phyloP scores from a whole-genome alignment of 2,797 vertebrate genomes.

The Urocyon cinereoargenteus region DNA sequence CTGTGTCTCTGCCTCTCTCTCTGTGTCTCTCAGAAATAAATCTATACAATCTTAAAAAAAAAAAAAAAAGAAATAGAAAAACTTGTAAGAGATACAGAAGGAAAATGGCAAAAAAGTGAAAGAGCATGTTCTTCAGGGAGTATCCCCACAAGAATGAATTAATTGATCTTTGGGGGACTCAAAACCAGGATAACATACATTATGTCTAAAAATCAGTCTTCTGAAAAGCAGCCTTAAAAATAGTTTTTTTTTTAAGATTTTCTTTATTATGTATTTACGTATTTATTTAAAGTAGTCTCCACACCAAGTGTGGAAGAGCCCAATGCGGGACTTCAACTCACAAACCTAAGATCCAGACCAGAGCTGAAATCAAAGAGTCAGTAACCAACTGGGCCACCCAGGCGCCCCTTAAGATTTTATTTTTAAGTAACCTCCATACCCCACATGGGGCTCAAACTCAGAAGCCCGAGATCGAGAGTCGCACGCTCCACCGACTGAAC shows the following conservation, averaged over 20 bases:
- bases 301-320: not conserved
- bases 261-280: not conserved
- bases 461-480: too few species aligned
- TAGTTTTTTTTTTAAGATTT: not conserved
- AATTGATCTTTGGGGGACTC: not conserved
- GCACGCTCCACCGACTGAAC: not conserved
- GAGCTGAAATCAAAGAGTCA: not conserved
- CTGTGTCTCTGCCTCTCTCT: too few species aligned
- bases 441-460: not conserved
- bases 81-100: too few species aligned
- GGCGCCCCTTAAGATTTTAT: not conserved
- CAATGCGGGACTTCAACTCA: not conserved
- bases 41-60: too few species aligned
- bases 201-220: slow-evolving; percentile 45
- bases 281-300: not conserved
- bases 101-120: not conserved
- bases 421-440: not conserved
- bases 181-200: not conserved
- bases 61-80: too few species aligned
- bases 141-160: not conserved
- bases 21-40: too few species aligned
- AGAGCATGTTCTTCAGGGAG: not conserved
- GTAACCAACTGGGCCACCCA: not conserved
- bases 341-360: not conserved
- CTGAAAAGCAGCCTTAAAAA: slow-evolving; percentile 37